Evolutionary conservation across 2,888 invertebrate species (phyloP).

Genomic region (Neoaliturus tenellus): DNA sequence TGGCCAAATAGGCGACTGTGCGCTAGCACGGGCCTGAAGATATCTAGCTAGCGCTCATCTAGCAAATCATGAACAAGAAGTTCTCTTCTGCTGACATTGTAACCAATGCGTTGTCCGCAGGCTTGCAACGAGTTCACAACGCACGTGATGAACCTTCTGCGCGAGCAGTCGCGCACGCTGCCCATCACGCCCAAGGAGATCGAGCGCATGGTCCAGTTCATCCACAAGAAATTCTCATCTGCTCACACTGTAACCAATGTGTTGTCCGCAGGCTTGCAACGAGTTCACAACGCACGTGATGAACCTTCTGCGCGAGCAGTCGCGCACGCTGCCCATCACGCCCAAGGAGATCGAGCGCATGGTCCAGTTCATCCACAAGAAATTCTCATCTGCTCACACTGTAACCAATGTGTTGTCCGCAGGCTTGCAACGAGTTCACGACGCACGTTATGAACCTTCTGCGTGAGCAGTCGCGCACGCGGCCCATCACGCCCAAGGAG

Average conservation of each 20-base stretch:
- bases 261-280: constrained; percentile 88
- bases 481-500: constrained; percentile 99
- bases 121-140: constrained; percentile 99
- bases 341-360: constrained; percentile 99
- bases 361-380: constrained; percentile 99
- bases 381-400: constrained; percentile 98
- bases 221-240: constrained; percentile 98
- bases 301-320: constrained; percentile 97
- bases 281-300: constrained; percentile 99
- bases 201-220: constrained; percentile 99
- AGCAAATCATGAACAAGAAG: too few species aligned
- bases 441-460: constrained; percentile 99
- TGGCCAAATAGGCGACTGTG: too few species aligned
- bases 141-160: constrained; percentile 98
- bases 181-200: constrained; percentile 99
- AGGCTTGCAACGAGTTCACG: constrained; percentile 99
- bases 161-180: constrained; percentile 97
- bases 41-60: too few species aligned
- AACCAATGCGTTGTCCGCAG: too few species aligned
- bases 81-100: constrained; percentile 98
- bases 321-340: constrained; percentile 97
- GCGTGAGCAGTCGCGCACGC: constrained; percentile 96
- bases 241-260: constrained; percentile 96
- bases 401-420: constrained; percentile 78
- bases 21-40: too few species aligned